Evolutionary conservation across 2,113 vertebrate species (phyloP), one percentile per base, ranked within the genome.

Genomic region (Solenodon paradoxus): DNA sequence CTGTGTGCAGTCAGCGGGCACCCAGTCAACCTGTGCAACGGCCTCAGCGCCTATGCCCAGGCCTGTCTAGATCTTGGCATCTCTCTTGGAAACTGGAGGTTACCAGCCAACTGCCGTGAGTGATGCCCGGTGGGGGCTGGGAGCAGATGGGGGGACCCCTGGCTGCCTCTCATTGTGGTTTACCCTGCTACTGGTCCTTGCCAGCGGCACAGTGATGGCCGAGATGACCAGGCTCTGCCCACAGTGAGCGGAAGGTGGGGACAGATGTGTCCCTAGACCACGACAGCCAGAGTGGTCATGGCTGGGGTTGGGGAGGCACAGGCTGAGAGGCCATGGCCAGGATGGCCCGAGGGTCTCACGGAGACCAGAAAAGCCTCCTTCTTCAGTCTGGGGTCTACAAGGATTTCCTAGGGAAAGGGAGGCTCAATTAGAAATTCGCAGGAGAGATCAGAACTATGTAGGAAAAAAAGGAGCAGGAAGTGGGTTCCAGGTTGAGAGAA

Each of bases 41-140:
- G 97, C 10, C 96, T 99, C 13, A 26, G 97, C 1, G 84, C 83
- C 89, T 99, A 99, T 0, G 98, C 95, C 0, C 97, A 98, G 2
- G 92, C 95, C 86, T 99, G 99, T 81, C 93, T 82, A 93, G 92
- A 88, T 49, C 96, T 97, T 16, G 99, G 98, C 3, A 55, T 98
- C 47, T 7, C 88, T 1, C 0, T 99, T 0, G 82, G 94, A 0
- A 96, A 98, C 1, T 99, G 99, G 99, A 99, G 99, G 87, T 88
- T 16, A 0, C 28, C 16, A 3, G 92, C 98, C 2, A 95, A 30
- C 49, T 99, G 99, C 68, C 59, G 98, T 99, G 97, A 99, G 99
- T 99, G 93, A 86, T 13, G 2, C 35, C 64, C 30, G 17, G 26
- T 9, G 0, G 8, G 38, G 55, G 20, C 32, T 15, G 79, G 61